phyloP scores from a whole-genome alignment of 2,888 invertebrate genomes.

The Campopleginae sp. region DNA sequence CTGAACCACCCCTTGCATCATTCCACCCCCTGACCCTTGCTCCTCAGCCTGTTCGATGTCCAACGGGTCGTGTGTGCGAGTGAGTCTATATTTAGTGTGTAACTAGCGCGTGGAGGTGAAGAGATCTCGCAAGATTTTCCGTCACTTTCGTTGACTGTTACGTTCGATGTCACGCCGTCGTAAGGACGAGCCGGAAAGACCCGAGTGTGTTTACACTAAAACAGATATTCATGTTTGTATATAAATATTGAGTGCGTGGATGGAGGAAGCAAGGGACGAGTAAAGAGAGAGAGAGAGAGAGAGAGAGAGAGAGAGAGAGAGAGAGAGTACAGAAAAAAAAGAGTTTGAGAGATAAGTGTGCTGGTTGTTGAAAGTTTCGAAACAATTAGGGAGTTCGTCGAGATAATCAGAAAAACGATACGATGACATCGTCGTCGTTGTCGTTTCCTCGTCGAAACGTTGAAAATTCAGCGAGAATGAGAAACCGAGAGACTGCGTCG shows the following conservation, averaged over 20 bases:
- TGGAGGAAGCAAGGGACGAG: background rate
- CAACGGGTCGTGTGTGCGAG: slow-evolving; percentile 49
- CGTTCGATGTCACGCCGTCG: slow-evolving; percentile 30
- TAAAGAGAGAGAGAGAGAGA: background rate
- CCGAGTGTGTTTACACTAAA: background rate
- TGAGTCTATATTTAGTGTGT: slow-evolving; percentile 47
- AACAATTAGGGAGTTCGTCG: background rate
- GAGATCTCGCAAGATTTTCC: slow-evolving; percentile 28
- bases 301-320: background rate
- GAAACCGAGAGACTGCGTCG: slow-evolving; percentile 48
- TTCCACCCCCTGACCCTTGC: slow-evolving; percentile 28
- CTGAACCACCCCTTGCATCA: slow-evolving; percentile 46
- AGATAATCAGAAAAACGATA: slow-evolving; percentile 39
- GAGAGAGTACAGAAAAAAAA: background rate
- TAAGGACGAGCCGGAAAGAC: slow-evolving; percentile 17
- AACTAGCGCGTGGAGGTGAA: slow-evolving; percentile 61
- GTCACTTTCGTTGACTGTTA: slow-evolving; percentile 11
- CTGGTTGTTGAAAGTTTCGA: background rate
- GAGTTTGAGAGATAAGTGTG: slow-evolving; percentile 21
- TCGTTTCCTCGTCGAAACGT: slow-evolving; percentile 2
- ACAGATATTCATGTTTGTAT: background rate
- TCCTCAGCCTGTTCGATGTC: slow-evolving; percentile 18
- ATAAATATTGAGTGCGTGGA: background rate
- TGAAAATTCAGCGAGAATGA: slow-evolving; percentile 13
- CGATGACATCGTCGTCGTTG: slow-evolving; percentile 69